phyloP scores from a whole-genome alignment of 1,140 invertebrate genomes.

The Aphelenchoides besseyi region DNA sequence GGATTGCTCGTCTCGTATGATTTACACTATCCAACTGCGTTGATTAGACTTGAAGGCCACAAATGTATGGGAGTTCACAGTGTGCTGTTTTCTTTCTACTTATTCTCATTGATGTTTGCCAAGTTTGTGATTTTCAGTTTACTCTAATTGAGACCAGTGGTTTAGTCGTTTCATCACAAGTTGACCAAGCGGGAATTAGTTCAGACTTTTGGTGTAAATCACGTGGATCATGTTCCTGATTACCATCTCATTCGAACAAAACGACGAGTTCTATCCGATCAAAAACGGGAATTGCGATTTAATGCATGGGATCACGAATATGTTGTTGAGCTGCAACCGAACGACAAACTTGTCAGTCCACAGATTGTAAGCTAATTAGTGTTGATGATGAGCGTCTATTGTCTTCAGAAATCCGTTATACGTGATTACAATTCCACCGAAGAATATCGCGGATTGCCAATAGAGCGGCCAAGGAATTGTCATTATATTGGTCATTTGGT shows the following conservation, averaged over 20 bases:
- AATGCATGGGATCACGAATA: constrained; percentile 54
- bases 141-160: neutral
- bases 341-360: constrained; percentile 53
- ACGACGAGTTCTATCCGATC: constrained; percentile 19
- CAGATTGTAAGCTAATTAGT: constrained; percentile 41
- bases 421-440: constrained; percentile 42
- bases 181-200: constrained; percentile 52
- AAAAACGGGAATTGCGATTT: constrained; percentile 41
- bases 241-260: constrained; percentile 47
- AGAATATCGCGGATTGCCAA: constrained; percentile 35
- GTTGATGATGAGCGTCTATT: constrained; percentile 17
- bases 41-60: neutral
- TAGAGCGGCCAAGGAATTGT: constrained; percentile 33
- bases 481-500: constrained; percentile 55
- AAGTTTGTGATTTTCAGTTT: neutral
- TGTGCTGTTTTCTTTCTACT: neutral
- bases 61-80: constrained; percentile 3
- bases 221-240: constrained; percentile 52
- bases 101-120: neutral
- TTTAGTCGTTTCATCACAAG: constrained; percentile 52
- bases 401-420: constrained; percentile 44
- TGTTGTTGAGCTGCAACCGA: constrained; percentile 49
- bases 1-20: neutral
- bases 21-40: too few relatives aligned
- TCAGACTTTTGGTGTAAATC: constrained; percentile 54